Percentiles rank a stretch among this genome's conserved stretches.
Evolutionary conservation across 2,113 vertebrate species (phyloP).

Genomic region (Chlamydotis undulata): DNA sequence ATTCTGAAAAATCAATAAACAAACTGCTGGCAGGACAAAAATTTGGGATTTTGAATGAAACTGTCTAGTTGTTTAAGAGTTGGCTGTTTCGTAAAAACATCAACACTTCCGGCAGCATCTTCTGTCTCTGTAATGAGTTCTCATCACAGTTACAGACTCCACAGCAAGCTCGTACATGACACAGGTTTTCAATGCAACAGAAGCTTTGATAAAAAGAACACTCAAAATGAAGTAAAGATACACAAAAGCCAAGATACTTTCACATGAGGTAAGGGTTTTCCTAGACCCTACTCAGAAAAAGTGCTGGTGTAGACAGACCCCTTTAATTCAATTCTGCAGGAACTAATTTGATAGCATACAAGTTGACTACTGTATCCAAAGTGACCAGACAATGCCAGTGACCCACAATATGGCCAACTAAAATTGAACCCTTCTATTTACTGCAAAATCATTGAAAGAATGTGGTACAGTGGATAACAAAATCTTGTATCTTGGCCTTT

Average conservation of each 20-base stretch:
- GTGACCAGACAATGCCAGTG: background rate
- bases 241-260: background rate
- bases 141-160: background rate
- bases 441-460: background rate
- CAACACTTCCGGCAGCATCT: background rate
- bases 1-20: background rate
- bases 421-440: background rate
- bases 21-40: background rate
- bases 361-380: background rate
- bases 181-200: background rate
- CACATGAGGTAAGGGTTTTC: background rate
- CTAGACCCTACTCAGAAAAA: background rate
- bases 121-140: background rate
- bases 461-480: background rate
- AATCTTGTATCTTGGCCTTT: background rate
- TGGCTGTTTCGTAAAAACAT: background rate
- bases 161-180: rapidly evolving
- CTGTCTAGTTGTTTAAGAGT: background rate
- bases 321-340: constrained; percentile 27
- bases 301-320: background rate
- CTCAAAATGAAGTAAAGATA: background rate
- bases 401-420: background rate
- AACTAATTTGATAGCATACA: background rate
- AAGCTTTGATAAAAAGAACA: background rate
- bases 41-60: background rate